Percentiles rank a stretch among this genome's conserved stretches.
Conservation (phyloP, 2,113 vertebrate genomes). For the Pterocles orientalis region DNA sequence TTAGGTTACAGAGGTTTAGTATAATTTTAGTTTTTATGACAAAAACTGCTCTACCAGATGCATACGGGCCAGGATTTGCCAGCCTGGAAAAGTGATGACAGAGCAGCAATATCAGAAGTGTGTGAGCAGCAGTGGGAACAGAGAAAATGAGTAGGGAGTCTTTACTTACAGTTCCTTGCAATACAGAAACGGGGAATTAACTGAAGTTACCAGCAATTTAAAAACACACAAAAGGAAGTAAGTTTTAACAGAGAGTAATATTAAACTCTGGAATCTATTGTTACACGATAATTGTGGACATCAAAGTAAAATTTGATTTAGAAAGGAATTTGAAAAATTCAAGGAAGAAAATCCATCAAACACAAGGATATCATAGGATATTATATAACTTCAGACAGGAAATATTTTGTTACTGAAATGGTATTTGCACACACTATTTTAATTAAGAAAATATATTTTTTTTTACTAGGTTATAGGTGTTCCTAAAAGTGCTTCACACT, state of each 20-base stretch:
- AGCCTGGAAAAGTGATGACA: not conserved
- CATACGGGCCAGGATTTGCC: not conserved
- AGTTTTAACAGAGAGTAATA: not conserved
- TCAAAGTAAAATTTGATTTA: not conserved
- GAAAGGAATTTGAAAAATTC: not conserved
- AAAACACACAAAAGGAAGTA: not conserved
- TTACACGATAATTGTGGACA: not conserved
- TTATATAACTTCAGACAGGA: not conserved
- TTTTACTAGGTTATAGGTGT: not conserved
- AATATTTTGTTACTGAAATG: not conserved
- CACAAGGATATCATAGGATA: not conserved
- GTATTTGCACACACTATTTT: not conserved
- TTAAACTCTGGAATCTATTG: not conserved
- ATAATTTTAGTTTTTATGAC: not conserved
- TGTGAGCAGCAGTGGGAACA: not conserved
- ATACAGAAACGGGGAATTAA: not conserved
- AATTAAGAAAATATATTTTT: not conserved
- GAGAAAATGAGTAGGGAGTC: not conserved
- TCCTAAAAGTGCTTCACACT: not conserved
- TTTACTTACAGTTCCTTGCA: not conserved
- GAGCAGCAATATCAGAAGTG: not conserved
- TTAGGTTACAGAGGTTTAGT: not conserved
- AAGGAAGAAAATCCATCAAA: not conserved
- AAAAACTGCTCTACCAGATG: not conserved
- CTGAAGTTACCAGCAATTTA: not conserved